phyloP scores from a whole-genome alignment of 2,113 vertebrate species.

The Sinocyclocheilus anophthalmus region DNA sequence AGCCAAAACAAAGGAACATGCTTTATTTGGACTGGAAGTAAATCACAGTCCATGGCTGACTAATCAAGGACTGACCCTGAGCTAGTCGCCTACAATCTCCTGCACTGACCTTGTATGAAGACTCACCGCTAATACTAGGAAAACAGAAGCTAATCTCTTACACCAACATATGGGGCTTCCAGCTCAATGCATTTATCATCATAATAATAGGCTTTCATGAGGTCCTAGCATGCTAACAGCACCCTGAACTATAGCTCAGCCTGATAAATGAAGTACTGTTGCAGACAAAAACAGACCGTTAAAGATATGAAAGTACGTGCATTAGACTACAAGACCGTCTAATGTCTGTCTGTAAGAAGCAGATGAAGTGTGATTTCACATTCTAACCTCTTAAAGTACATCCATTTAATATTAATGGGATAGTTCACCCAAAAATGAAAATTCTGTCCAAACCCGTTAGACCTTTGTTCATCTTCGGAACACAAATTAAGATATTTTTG shows the following conservation, averaged over 20 bases:
- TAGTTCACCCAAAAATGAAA: not conserved
- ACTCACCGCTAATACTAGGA: slow-evolving; percentile 51
- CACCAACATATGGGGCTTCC: slow-evolving; percentile 39
- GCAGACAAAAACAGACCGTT: not conserved
- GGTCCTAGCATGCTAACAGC: slow-evolving; percentile 17
- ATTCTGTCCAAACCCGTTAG: not conserved
- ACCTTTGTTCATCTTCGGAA: not conserved
- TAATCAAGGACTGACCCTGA: slow-evolving; percentile 22
- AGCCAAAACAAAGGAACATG: slow-evolving; percentile 8
- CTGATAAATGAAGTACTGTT: not conserved
- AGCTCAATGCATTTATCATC: slow-evolving; percentile 52
- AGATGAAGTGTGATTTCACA: not conserved
- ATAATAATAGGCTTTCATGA: slow-evolving; percentile 53
- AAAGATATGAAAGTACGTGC: not conserved
- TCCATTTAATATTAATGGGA: not conserved
- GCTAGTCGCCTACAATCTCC: not conserved
- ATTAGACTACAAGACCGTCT: not conserved
- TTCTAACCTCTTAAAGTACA: not conserved
- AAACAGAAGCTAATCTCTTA: slow-evolving; percentile 58
- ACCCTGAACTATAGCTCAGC: not conserved
- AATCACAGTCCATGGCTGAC: not conserved
- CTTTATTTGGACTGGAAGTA: slow-evolving; percentile 27
- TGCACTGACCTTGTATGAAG: slow-evolving; percentile 26
- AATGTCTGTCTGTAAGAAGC: not conserved
- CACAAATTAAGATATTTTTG: not conserved